Base-by-base conservation (phyloP, 2,888 invertebrate species). In the Charanyca ferruginea region DNA sequence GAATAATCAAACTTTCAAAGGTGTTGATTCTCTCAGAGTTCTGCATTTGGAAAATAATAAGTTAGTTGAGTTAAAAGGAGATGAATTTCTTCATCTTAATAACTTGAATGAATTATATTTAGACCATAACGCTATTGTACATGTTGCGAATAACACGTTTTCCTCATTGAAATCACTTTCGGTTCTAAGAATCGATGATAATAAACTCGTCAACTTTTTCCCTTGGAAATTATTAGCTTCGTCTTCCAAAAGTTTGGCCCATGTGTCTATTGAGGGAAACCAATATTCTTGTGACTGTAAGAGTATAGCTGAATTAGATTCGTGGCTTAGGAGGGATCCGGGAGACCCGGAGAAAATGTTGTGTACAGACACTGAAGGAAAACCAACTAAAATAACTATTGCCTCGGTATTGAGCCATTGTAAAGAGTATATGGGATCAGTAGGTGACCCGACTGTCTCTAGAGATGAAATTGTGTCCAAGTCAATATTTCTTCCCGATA, bases 211-310 rank as follows among this genome's bases (percentile, higher is more conserved):
- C 41, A 97, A 97, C 89, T 97, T 98, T 89, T 96, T 96, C 57
- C 97, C 98, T 67, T 97, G 97, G 97, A 96, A 96, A 89, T 93
- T 97, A 88, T 93, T 97, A 84, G 96, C 97, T 42, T 96, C 97
- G 78, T 96, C 97, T 76, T 94, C 95, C 74, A 95, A 95, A 91
- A 95, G 94, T 84, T 91, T 93, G 82, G 96, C 97, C 80, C 96
- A 96, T 85, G 97, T 98, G 80, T 97, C 97, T 48, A 96, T 98
- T 79, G 97, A 97, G 84, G 97, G 97, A 83, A 98, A 98, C 95
- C 97, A 97, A 89, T 98, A 98, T 98, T 97, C 97, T 84, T 98
- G 98, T 93, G 97, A 98, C 88, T 98, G 98, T 92, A 96, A 96
- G 85, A 97, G 97, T 88, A 96, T 97, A 77, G 97, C 96, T 48